Evolutionary conservation across 2,888 invertebrate species (phyloP).

Genomic region (Eupithecia vulgata): DNA sequence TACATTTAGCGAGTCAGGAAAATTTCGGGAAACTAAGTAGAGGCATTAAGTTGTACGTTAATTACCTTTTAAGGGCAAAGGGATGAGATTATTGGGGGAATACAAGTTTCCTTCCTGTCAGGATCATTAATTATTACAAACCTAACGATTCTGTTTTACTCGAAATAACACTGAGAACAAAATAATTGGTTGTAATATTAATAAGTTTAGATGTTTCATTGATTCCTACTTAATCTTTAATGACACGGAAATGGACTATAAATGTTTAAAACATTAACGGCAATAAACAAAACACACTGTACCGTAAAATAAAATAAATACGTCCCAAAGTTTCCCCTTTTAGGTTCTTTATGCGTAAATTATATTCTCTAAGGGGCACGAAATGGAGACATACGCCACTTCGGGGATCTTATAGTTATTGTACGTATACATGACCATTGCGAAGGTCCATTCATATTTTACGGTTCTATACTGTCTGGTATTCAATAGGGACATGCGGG

Average conservation of each 20-base stretch:
- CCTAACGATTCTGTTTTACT: slow-evolving; percentile 29
- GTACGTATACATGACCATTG: slow-evolving; percentile 64
- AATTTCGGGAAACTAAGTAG: slow-evolving; percentile 42
- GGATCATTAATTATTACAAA: slow-evolving; percentile 44
- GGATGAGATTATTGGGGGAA: slow-evolving; percentile 53
- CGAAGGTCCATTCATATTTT: slow-evolving; percentile 72
- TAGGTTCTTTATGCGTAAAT: slow-evolving; percentile 78
- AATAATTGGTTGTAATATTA: background rate
- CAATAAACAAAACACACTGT: slow-evolving; percentile 64
- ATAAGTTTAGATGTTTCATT: background rate
- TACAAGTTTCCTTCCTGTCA: slow-evolving; percentile 44
- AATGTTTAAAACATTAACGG: slow-evolving; percentile 54
- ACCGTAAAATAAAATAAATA: slow-evolving; percentile 69
- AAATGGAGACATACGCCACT: slow-evolving; percentile 80
- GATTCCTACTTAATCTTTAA: background rate
- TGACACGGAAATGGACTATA: background rate
- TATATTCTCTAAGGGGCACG: slow-evolving; percentile 75
- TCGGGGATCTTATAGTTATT: slow-evolving; percentile 73
- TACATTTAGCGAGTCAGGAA: slow-evolving; percentile 38
- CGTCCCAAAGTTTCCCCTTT: slow-evolving; percentile 73
- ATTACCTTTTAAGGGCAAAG: slow-evolving; percentile 53
- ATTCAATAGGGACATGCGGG: slow-evolving; percentile 59
- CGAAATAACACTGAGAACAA: slow-evolving; percentile 12
- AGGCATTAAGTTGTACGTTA: slow-evolving; percentile 46
- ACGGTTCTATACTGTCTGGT: slow-evolving; percentile 63